Conservation (phyloP, 2,113 vertebrate genomes). For the Caretta caretta region DNA sequence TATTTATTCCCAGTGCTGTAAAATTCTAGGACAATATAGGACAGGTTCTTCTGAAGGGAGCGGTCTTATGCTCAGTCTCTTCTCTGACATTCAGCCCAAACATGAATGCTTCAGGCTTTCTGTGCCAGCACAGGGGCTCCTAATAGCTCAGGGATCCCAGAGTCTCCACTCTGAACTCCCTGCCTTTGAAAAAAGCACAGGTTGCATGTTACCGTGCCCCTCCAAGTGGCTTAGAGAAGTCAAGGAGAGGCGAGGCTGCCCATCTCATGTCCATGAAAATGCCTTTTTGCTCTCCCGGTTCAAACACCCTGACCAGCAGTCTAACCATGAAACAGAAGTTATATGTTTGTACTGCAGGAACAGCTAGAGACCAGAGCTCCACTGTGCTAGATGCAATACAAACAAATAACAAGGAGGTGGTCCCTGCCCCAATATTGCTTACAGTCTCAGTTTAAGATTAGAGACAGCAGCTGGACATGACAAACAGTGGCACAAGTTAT, state of each 20-base stretch:
- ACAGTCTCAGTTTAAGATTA: not conserved
- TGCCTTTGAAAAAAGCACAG: not conserved
- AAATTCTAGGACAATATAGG: slow-evolving; percentile 40
- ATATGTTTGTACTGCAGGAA: not conserved
- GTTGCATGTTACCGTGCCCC: not conserved
- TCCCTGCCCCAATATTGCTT: not conserved
- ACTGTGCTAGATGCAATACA: not conserved
- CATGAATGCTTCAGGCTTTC: not conserved
- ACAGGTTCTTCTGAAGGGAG: not conserved
- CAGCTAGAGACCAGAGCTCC: not conserved
- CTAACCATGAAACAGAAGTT: not conserved
- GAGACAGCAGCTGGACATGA: not conserved
- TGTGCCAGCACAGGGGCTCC: not conserved
- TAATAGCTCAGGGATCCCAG: not conserved
- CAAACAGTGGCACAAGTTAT: not conserved
- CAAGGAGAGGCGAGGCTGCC: not conserved
- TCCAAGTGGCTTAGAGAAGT: not conserved
- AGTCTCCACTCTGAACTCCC: not conserved
- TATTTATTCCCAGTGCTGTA: slow-evolving; percentile 41
- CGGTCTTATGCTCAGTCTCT: slow-evolving; percentile 32
- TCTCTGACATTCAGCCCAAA: slow-evolving; percentile 5
- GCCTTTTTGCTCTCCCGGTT: not conserved
- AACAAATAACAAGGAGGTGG: not conserved
- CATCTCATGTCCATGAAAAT: not conserved
- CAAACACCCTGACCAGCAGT: not conserved